A percentile compares a stretch with the other conserved stretches of the same genome.
Evolutionary conservation across 2,888 invertebrate species (phyloP).

Genomic region (Dioctria rufipes): DNA sequence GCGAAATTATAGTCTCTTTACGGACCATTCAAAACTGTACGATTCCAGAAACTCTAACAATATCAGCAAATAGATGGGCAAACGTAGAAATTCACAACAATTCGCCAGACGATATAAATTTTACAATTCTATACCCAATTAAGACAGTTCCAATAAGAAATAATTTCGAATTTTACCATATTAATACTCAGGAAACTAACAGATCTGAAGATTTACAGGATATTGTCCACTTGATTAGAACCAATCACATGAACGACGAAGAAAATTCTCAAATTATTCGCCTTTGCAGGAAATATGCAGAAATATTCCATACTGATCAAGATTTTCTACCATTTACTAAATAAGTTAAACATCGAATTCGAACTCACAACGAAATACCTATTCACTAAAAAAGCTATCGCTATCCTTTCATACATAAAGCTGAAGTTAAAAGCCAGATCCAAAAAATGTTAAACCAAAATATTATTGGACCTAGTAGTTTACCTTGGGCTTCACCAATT

Average conservation of each 20-base stretch:
- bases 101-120: background rate
- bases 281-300: background rate
- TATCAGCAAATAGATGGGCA: background rate
- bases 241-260: background rate
- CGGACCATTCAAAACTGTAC: background rate
- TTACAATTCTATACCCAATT: background rate
- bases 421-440: slow-evolving; percentile 29
- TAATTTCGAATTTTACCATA: background rate
- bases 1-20: background rate
- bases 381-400: slow-evolving; percentile 32
- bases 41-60: slow-evolving; percentile 1
- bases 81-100: background rate
- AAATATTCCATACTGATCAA: slow-evolving; percentile 8
- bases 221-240: background rate
- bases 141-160: background rate
- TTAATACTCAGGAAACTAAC: too few relatives aligned
- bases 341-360: slow-evolving; percentile 34
- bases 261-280: background rate
- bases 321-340: slow-evolving; percentile 5
- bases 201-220: too few relatives aligned
- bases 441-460: slow-evolving; percentile 18
- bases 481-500: background rate
- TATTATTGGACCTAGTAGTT: slow-evolving; percentile 26
- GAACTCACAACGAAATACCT: slow-evolving; percentile 17
- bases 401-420: slow-evolving; percentile 35